Base-by-base conservation (phyloP, 1,140 invertebrate genomes). In the Condylostylus longicornis region DNA sequence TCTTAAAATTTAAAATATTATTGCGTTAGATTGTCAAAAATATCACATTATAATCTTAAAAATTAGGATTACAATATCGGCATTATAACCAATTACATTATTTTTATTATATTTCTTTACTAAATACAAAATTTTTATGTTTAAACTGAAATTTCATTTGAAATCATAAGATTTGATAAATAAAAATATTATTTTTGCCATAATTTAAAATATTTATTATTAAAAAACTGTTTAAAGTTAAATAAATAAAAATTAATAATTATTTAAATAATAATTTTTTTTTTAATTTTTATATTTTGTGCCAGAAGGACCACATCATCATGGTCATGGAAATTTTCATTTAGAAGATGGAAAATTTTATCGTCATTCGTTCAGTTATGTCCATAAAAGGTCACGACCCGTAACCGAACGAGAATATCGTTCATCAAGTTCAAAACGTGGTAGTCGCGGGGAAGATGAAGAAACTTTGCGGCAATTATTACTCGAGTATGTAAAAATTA, bases 331-430 rank as follows among this genome's bases (percentile, higher is more conserved):
- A 48, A 55, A 56, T 48, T 54, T 58, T 43, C 38, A 38, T 37
- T 18, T 29, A 25, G 36, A 43, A 28, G 40, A 42, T 54, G 57
- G 57, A 40, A 49, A 54, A 51, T 55, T 53, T 40, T 56, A 54
- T 58, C 58, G 58, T 39, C 58, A 57, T 48, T 61, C 58, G 40
- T 55, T 59, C 38, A 58, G 58, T 49, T 56, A 59, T 50, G 57
- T 52, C 45, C 57, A 54, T 33, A 61, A 59, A 40, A 44, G 57
- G 30, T 48, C 52, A 35, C 47, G 53, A 38, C 47, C 51, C 38
- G 45, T 49, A 43, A 54, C 46, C 40, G 52, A 49, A 41, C 46
- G 58, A 48, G 56, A 58, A 53, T 53, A 45, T 39, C 48, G 53
- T 36, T 53, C 58, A 46, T 58, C 53, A 36, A 58, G 53, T 48